Evolutionary conservation across 2,113 vertebrate genomes (phyloP), one percentile per base, ranked within the genome.

Genomic region (Brienomyrus longianalis): DNA sequence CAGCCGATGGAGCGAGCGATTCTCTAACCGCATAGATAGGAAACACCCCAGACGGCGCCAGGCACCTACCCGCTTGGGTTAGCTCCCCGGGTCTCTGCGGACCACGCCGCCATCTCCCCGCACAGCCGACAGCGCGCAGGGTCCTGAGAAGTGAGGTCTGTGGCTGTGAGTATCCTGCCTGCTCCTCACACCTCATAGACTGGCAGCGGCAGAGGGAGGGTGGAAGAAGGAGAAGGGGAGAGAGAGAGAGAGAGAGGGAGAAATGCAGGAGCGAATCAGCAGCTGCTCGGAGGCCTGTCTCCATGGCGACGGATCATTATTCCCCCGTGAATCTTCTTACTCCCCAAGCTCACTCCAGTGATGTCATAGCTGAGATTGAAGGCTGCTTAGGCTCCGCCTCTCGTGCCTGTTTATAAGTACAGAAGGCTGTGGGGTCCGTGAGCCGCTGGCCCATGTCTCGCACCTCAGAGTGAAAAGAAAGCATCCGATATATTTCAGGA

Each of bases 301-400:
- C 97, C 97, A 97, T 99, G 97, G 98, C 96, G 99, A 99, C 98
- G 97, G 96, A 96, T 96, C 96, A 96, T 97, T 97, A 97, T 95
- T 93, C 92, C 92, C 91, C 92, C 74, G 89, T 83, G 96, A 97
- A 96, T 96, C 96, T 95, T 95, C 96, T 97, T 96, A 95, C 96
- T 96, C 96, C 95, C 93, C 95, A 93, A 97, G 95, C 94, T 94
- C 95, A 94, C 95, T 95, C 74, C 96, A 95, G 95, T 97, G 97
- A 98, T 97, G 97, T 98, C 97, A 97, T 96, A 91, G 95, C 95
- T 93, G 94, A 94, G 93, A 95, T 95, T 95, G 95, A 94, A 94
- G 93, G 95, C 86, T 90, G 91, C 89, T 56, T 91, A 92, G 56
- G 91, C 92, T 88, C 92, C 91, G 91, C 94, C 88, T 92, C 92